A percentile compares a stretch with the other conserved stretches of the same genome.
Conservation (phyloP, 2,113 vertebrate genomes). For the Scortum barcoo region DNA sequence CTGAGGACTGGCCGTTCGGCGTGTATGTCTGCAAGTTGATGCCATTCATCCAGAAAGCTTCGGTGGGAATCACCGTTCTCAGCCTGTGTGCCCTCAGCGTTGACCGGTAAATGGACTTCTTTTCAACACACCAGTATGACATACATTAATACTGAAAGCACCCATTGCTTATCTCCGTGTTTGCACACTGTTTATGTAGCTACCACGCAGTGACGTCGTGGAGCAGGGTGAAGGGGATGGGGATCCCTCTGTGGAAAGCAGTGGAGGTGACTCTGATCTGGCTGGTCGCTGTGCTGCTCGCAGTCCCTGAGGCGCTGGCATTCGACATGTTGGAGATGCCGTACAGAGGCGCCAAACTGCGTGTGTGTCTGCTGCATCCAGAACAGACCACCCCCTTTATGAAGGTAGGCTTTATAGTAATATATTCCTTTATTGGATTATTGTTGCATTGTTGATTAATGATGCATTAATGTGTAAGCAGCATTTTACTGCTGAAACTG, state of each 20-base stretch:
- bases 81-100: slow-evolving; percentile 94
- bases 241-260: slow-evolving; percentile 92
- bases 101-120: slow-evolving; percentile 85
- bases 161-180: background rate
- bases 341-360: slow-evolving; percentile 86
- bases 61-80: slow-evolving; percentile 92
- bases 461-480: background rate
- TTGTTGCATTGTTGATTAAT: too few species aligned
- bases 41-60: slow-evolving; percentile 93
- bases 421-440: background rate
- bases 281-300: slow-evolving; percentile 87
- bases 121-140: background rate
- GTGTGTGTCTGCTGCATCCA: slow-evolving; percentile 88
- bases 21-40: slow-evolving; percentile 91
- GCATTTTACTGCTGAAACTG: background rate
- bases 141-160: background rate
- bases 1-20: slow-evolving; percentile 92
- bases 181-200: slow-evolving; percentile 67
- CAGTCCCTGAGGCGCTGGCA: slow-evolving; percentile 89
- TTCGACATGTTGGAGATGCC: slow-evolving; percentile 90
- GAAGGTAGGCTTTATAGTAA: slow-evolving; percentile 78
- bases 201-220: slow-evolving; percentile 93
- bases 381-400: slow-evolving; percentile 87
- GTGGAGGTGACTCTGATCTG: slow-evolving; percentile 91
- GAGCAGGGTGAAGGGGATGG: slow-evolving; percentile 93